Conservation (phyloP, 37 sponge, comb jelly and placozoan genomes). For the Spongia lamella region DNA sequence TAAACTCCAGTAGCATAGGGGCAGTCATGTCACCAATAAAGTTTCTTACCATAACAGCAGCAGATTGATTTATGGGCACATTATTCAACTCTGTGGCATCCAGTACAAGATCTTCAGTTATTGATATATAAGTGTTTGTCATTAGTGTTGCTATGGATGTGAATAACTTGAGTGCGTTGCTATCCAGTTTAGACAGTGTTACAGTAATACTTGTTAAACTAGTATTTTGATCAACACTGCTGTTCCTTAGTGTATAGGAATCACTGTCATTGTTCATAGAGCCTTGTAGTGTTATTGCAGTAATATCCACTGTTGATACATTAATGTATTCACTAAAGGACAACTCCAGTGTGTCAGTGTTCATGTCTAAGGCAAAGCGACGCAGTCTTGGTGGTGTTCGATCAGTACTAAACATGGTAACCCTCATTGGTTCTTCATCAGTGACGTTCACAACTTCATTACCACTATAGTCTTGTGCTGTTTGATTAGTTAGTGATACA, state of each 20-base stretch:
- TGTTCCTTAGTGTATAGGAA: slow-evolving; percentile 25
- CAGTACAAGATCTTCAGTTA: slow-evolving; percentile 32
- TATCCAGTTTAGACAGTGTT: slow-evolving; percentile 43
- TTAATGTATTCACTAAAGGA: slow-evolving; percentile 74
- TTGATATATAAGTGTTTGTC: slow-evolving; percentile 50
- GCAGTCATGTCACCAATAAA: slow-evolving; percentile 49
- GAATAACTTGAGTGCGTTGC: slow-evolving; percentile 64
- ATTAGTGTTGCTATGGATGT: slow-evolving; percentile 52
- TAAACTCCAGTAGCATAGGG: slow-evolving; percentile 57
- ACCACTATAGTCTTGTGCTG: slow-evolving; percentile 51
- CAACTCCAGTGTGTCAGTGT: slow-evolving; percentile 52
- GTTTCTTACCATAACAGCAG: not conserved
- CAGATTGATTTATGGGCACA: slow-evolving; percentile 20
- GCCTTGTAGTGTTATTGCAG: slow-evolving; percentile 59
- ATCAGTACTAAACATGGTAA: slow-evolving; percentile 46
- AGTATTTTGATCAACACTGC: not conserved
- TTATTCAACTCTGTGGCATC: slow-evolving; percentile 53
- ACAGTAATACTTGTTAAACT: slow-evolving; percentile 43
- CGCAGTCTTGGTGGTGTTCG: slow-evolving; percentile 39
- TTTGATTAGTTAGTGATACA: slow-evolving; percentile 37
- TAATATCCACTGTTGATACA: slow-evolving; percentile 53
- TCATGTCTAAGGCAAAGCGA: slow-evolving; percentile 64
- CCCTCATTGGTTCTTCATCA: slow-evolving; percentile 1
- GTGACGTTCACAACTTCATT: slow-evolving; percentile 48
- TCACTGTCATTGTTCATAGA: not conserved